Evolutionary conservation across 2,797 vertebrate species (phyloP).

Genomic region (Rhinichthys osculus): DNA sequence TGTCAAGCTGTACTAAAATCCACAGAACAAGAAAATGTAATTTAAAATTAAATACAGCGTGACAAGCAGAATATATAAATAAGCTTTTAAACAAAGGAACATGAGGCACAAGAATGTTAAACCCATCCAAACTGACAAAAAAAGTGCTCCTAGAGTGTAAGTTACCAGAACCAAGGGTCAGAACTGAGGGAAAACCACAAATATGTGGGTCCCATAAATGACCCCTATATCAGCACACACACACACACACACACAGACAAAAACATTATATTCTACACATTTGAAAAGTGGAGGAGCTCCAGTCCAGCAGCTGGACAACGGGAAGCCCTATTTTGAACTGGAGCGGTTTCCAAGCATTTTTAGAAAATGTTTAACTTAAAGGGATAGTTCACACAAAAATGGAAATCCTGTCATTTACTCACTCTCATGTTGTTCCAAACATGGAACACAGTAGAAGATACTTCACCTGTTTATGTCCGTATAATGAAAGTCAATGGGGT

Average conservation of each 20-base stretch:
- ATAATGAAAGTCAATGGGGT: background rate
- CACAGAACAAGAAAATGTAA: background rate
- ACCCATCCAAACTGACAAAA: slow-evolving; percentile 25
- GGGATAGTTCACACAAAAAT: background rate
- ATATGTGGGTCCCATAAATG: slow-evolving; percentile 42
- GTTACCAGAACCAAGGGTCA: slow-evolving; percentile 45
- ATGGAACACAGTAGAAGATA: background rate
- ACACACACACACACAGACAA: background rate
- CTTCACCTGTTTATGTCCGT: background rate
- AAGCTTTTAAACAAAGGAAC: background rate
- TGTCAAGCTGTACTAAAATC: background rate
- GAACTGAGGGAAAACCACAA: slow-evolving; percentile 41
- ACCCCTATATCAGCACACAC: background rate
- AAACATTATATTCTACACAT: slow-evolving; percentile 34
- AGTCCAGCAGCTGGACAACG: slow-evolving; percentile 8
- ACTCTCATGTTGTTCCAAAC: background rate
- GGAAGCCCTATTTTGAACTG: background rate
- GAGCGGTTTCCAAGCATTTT: background rate
- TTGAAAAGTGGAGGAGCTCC: background rate
- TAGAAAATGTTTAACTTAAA: background rate
- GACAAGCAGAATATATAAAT: background rate
- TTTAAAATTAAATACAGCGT: background rate
- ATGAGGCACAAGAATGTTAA: background rate
- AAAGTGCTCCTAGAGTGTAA: slow-evolving; percentile 32
- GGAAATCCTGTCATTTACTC: background rate